These are phyloP conservation scores for Paracanthobrama guichenoti DNA, from an alignment of 2,113 vertebrate species.

Conservation along the genomic window DNA sequence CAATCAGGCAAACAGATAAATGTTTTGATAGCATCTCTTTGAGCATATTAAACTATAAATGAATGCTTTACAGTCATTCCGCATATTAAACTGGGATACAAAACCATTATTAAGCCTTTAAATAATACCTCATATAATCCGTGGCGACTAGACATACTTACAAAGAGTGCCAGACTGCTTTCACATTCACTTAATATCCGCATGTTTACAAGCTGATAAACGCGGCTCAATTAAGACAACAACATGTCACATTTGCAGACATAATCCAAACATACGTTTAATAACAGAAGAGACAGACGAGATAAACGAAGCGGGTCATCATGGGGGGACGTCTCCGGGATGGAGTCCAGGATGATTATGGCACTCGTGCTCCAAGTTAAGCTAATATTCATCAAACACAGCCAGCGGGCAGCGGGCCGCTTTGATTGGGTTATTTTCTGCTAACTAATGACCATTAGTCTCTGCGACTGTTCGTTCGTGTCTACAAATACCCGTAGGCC, in stretches of 20 bases:
- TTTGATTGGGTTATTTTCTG: slow-evolving; percentile 56
- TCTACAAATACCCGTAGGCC: slow-evolving; percentile 47
- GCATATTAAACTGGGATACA: too few species aligned
- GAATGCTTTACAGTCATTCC: too few species aligned
- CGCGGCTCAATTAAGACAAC: slow-evolving; percentile 39
- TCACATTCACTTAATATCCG: slow-evolving; percentile 5
- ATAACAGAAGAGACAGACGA: slow-evolving; percentile 23
- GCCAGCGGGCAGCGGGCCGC: slow-evolving; percentile 15
- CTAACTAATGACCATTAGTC: slow-evolving; percentile 58
- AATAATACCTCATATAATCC: neutral
- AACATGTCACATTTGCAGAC: slow-evolving; percentile 38
- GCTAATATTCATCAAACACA: slow-evolving; percentile 46
- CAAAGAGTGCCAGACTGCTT: slow-evolving; percentile 17
- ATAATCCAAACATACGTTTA: slow-evolving; percentile 37
- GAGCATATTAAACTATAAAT: too few species aligned
- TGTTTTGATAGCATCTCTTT: too few species aligned
- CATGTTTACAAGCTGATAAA: slow-evolving; percentile 43
- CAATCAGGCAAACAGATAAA: too few species aligned
- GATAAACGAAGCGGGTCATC: slow-evolving; percentile 42
- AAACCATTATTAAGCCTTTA: too few species aligned
- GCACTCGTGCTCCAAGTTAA: slow-evolving; percentile 6
- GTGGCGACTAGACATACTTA: neutral
- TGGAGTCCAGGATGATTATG: slow-evolving; percentile 34
- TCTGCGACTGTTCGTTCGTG: slow-evolving; percentile 36
- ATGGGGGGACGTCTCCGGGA: slow-evolving; percentile 3